These are phyloP conservation scores for Baryphthengus martii DNA, from an alignment of 2,113 vertebrate genomes.

Conservation along the genomic window DNA sequence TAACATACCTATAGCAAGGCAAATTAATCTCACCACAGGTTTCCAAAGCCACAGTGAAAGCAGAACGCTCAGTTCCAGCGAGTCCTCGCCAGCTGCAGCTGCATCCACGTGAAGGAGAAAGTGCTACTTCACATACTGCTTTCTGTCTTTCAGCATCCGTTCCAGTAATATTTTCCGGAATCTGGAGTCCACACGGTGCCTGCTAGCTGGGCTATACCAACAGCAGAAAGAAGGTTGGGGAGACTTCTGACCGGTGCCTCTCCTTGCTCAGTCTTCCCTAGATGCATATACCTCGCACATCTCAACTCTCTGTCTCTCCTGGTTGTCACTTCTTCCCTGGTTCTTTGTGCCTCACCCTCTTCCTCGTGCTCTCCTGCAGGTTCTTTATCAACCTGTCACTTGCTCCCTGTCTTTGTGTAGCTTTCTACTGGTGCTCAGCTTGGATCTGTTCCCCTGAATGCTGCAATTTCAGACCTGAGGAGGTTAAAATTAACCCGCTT, in stretches of 20 bases:
- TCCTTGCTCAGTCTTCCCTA: not conserved
- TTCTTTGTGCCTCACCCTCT: not conserved
- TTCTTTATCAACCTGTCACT: not conserved
- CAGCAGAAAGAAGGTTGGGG: conserved; percentile 85
- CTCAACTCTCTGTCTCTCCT: not conserved
- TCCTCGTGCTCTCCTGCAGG: not conserved
- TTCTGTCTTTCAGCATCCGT: conserved; percentile 81
- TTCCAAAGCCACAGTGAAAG: not conserved
- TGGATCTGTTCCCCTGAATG: not conserved
- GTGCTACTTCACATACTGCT: not conserved
- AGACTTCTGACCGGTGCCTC: not conserved
- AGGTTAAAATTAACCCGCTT: not conserved
- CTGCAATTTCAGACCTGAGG: not conserved
- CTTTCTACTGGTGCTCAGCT: not conserved
- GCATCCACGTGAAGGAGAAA: not conserved
- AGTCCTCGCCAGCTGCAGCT: not conserved
- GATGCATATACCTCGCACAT: not conserved
- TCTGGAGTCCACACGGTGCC: conserved; percentile 90
- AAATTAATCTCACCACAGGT: not conserved
- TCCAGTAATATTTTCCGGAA: conserved; percentile 93
- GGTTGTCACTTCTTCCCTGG: not conserved
- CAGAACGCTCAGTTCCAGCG: not conserved
- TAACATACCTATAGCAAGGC: not conserved
- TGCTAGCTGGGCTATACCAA: conserved; percentile 91
- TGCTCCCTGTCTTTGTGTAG: not conserved